phyloP scores from a whole-genome alignment of 2,888 invertebrate genomes.

The Troglohyphantes excavatus region DNA sequence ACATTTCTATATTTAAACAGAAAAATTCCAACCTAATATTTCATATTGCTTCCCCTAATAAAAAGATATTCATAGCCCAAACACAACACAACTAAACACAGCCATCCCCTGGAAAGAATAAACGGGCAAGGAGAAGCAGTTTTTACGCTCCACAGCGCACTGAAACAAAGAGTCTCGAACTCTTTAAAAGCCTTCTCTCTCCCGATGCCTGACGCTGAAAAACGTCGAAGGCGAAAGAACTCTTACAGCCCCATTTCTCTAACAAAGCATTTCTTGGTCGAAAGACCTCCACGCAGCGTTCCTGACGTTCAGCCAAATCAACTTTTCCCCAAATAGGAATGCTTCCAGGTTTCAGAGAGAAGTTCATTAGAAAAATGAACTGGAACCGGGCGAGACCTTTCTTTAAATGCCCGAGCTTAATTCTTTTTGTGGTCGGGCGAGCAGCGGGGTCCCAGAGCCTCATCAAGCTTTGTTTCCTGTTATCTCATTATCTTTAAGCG shows the following conservation, averaged over 20 bases:
- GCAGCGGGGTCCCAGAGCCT: conserved; percentile 32
- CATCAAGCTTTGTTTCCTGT: conserved; percentile 69
- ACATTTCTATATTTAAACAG: too few species aligned
- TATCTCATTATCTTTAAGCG: conserved; percentile 69
- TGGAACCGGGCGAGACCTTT: neutral
- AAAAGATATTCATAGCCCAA: neutral
- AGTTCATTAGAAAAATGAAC: conserved; percentile 55
- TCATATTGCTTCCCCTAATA: neutral
- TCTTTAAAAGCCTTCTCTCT: conserved; percentile 3
- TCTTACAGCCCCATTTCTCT: conserved; percentile 4
- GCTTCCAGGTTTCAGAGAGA: conserved; percentile 14
- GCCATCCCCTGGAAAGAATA: neutral
- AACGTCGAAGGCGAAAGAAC: conserved; percentile 1
- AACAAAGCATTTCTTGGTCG: conserved; percentile 21
- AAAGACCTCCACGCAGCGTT: conserved; percentile 20
- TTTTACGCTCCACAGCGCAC: neutral
- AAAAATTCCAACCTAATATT: too few species aligned
- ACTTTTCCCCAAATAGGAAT: conserved; percentile 33
- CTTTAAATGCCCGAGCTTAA: conserved; percentile 37
- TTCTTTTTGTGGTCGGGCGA: conserved; percentile 44
- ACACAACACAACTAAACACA: neutral
- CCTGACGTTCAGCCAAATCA: conserved; percentile 32
- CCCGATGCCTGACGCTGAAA: conserved; percentile 10
- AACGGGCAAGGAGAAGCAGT: neutral
- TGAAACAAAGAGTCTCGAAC: conserved; percentile 4